A percentile compares a stretch with the other conserved stretches of the same genome.
Conservation (phyloP, 2,113 vertebrate genomes). For the Australoheros scitulus region DNA sequence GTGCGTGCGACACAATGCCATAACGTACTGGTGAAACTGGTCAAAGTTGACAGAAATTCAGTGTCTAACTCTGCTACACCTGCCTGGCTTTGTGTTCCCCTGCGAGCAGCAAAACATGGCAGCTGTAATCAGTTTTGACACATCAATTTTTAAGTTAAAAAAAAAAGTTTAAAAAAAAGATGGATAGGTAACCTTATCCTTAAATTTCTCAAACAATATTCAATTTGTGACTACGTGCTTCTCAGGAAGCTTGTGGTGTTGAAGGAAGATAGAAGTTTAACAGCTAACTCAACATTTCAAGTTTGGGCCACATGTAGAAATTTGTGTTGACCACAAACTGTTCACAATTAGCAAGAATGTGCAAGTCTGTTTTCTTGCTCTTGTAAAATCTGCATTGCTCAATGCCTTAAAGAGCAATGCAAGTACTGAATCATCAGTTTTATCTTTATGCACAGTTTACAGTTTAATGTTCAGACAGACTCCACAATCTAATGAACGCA, state of each 20-base stretch:
- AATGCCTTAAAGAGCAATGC: no score
- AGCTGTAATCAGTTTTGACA: neutral
- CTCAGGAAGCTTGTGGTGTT: no score
- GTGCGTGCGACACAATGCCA: neutral
- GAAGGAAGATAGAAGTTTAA: no score
- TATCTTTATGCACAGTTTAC: fast-evolving
- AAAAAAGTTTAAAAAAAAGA: no score
- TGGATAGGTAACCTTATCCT: neutral
- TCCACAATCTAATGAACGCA: fast-evolving
- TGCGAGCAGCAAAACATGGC: neutral
- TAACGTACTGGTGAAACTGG: neutral
- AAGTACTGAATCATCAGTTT: neutral
- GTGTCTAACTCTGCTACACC: neutral
- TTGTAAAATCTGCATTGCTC: neutral
- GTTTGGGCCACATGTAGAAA: neutral
- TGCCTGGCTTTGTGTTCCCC: neutral
- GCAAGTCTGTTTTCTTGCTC: neutral
- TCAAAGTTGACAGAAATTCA: constrained; percentile 20
- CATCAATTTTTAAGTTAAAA: neutral
- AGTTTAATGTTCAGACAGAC: neutral
- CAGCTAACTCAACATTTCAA: no score
- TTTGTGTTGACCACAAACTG: neutral
- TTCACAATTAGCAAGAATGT: neutral
- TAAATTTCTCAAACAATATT: neutral
- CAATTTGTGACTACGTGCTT: neutral